Evolutionary conservation across 2,888 invertebrate genomes (phyloP), one percentile per base, ranked within the genome.

Genomic region (Andrena minutula): DNA sequence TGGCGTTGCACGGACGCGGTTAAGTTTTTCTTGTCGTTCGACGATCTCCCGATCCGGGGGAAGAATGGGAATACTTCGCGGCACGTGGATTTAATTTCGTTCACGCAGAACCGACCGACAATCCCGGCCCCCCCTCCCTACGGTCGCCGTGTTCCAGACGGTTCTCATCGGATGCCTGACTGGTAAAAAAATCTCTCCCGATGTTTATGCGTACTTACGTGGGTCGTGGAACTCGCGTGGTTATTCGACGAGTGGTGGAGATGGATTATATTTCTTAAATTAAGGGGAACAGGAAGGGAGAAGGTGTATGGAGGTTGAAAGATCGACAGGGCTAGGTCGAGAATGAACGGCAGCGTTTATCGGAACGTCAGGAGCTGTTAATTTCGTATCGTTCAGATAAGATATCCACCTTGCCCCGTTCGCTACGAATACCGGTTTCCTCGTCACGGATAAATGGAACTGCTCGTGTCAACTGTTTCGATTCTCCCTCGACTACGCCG

Each of bases 61-160:
- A 82, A 80, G 75, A 85, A 78, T 81, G 79, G 72, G 63, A 86
- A 77, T 80, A 79, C 83, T 41, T 73, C 68, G 73, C 75, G 79
- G 61, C 85, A 86, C 83, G 85, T 87, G 84, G 79, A 88, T 83
- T 88, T 88, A 84, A 88, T 88, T 82, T 86, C 70, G 78, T 65
- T 82, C 74, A 60, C 71, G 65, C 72, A 65, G 77, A 28, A 79
- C 69, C 20, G 65, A 75, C 23, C 73, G 20, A 26, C 35, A 35
- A 10, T 8, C 20, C 12, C 8, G 23, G 7, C 12, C 12, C 26
- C 47, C 16, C 61, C 4, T 30, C 47, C 16, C 12, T 10, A 10
- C 1, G 28, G 8, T 7, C n/a, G 0, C n/a, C 47, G 35, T 60
- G 30, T 51, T 72, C 35, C 61, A 63, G 66, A 72, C 71, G 71